Percentiles rank a stretch among this genome's conserved stretches.
phyloP scores from a whole-genome alignment of 2,797 vertebrate species.

The Lacerta agilis region DNA sequence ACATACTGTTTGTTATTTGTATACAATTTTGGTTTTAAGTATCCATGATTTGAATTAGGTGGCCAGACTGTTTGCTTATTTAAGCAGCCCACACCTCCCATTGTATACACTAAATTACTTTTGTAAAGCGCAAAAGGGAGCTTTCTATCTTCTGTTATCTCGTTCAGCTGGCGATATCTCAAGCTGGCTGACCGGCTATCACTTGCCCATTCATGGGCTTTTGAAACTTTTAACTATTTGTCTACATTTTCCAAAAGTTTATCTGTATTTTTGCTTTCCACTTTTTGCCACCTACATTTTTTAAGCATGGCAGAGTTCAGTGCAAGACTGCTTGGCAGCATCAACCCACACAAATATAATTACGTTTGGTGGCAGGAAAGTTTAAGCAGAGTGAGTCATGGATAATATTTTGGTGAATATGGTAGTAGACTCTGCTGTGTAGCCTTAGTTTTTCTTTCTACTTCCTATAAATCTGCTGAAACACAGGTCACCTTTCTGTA shows the following conservation, averaged over 20 bases:
- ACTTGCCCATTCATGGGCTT: neutral
- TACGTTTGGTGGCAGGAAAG: neutral
- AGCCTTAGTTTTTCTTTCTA: accelerated
- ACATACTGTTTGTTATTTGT: neutral
- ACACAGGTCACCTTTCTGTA: neutral
- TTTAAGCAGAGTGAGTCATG: neutral
- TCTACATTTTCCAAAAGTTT: neutral
- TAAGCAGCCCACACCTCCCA: neutral
- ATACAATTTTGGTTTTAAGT: neutral
- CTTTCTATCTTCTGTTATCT: too few species aligned
- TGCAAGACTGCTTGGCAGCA: constrained; percentile 9
- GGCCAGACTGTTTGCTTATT: neutral
- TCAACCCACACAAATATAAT: neutral
- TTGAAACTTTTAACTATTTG: accelerated
- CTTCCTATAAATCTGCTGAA: neutral
- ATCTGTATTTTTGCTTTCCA: neutral
- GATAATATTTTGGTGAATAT: constrained; percentile 35
- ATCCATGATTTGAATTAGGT: neutral
- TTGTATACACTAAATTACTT: neutral
- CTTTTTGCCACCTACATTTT: constrained; percentile 1
- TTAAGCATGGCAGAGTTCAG: neutral
- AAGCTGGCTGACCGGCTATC: constrained; percentile 37
- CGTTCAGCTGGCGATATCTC: neutral
- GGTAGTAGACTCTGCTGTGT: constrained; percentile 42
- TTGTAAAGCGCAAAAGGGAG: neutral